Base-by-base conservation (phyloP, 1,140 invertebrate species). In the Acromyrmex heyeri region DNA sequence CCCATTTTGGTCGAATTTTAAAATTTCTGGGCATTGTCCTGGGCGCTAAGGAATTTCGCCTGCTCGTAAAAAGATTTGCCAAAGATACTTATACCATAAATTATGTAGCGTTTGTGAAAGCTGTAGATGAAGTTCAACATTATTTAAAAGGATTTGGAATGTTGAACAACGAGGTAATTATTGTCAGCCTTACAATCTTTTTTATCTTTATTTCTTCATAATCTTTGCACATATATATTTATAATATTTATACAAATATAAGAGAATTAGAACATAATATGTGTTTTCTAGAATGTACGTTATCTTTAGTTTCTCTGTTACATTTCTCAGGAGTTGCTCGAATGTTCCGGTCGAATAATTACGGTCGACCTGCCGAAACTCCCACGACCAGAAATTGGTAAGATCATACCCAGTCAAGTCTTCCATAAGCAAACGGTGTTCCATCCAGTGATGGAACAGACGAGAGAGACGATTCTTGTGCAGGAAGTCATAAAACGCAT, bases 31-130 rank as follows among this genome's bases (percentile, higher is more conserved):
- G 96, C 30, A 96, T 97, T 57, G 93, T 96, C 3, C 92, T 97
- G 5, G 96, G 96, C 0, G 94, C 96, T 1, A 95, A 97, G 14
- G 97, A 97, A 92, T 97, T 97, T 90, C 95, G 96, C 87, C 92
- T 97, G 6, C 93, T 97, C 0, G 95, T 97, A 18, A 97, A 97
- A 59, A 96, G 96, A 88, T 97, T 97, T 90, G 95, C 97, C 77
- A 97, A 97, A 88, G 96, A 97, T 92, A 96, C 96, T 3, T 97
- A 97, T 92, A 96, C 97, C 8, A 91, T 97, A 0, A 97, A 97
- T 93, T 97, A 97, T 90, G 96, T 97, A 16, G 97, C 97, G 24
- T 97, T 97, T 89, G 91, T 97, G 0, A 95, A 96, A 44, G 95
- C 96, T 1, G 93, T 97, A 14, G 95, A 95, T 79, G 91, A 95